Evolutionary conservation across 2,797 vertebrate genomes (phyloP).

Genomic region (Vultur gryphus): DNA sequence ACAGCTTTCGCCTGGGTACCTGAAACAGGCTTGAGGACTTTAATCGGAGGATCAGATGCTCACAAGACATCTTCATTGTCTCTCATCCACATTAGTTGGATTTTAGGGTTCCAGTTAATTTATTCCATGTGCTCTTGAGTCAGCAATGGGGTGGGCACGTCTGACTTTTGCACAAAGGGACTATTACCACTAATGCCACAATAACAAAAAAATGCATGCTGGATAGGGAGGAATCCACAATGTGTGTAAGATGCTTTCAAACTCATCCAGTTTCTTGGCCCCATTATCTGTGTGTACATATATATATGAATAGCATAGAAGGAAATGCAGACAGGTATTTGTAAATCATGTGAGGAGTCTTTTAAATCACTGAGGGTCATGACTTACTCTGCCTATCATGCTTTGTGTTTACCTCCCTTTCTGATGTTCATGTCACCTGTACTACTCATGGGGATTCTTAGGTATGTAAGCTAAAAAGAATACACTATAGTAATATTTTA

Average conservation of each 20-base stretch:
- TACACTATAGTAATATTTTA: background rate
- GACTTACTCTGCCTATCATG: background rate
- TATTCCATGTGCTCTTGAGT: background rate
- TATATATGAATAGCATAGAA: background rate
- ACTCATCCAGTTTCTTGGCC: background rate
- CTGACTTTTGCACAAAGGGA: background rate
- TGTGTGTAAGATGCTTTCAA: background rate
- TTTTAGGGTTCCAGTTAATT: background rate
- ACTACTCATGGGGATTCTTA: background rate
- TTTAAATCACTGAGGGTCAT: background rate
- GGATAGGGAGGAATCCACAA: background rate
- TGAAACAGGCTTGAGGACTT: background rate
- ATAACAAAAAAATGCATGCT: background rate
- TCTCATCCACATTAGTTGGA: background rate
- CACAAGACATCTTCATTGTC: background rate
- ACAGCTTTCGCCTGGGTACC: background rate
- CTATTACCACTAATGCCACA: background rate
- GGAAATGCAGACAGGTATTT: background rate
- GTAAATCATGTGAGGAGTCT: background rate
- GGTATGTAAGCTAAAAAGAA: background rate
- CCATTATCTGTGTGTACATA: background rate
- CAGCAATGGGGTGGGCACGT: background rate
- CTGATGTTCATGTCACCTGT: background rate
- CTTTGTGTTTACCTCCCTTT: background rate
- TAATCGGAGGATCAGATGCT: background rate